Evolutionary conservation across 2,888 invertebrate species (phyloP).

Genomic region (Eulithis testata): DNA sequence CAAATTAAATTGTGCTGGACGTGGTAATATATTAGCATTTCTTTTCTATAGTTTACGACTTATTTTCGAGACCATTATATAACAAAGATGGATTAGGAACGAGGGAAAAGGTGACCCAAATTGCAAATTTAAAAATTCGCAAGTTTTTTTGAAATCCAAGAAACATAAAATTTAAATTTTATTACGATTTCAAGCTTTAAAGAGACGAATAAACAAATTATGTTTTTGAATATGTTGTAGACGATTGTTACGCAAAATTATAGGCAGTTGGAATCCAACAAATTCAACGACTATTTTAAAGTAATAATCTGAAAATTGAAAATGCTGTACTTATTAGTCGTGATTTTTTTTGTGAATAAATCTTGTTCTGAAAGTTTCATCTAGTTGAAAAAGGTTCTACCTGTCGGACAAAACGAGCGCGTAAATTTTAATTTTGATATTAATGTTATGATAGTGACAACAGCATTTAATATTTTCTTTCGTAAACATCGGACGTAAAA

Average conservation of each 20-base stretch:
- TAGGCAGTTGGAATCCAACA: too few relatives aligned
- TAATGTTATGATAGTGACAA: slow-evolving; percentile 11
- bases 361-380: too few relatives aligned
- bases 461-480: slow-evolving; percentile 44
- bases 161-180: neutral
- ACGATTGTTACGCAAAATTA: neutral
- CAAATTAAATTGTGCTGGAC: slow-evolving; percentile 44
- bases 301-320: too few relatives aligned
- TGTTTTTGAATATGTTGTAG: neutral
- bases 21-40: slow-evolving; percentile 42
- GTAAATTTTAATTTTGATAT: too few relatives aligned
- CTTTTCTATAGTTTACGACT: slow-evolving; percentile 38
- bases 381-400: too few relatives aligned
- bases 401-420: too few relatives aligned
- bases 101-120: slow-evolving; percentile 43
- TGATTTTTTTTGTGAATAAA: too few relatives aligned
- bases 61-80: slow-evolving; percentile 42
- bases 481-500: slow-evolving; percentile 46
- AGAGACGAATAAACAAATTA: neutral
- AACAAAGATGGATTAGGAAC: slow-evolving; percentile 51
- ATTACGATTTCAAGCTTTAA: neutral
- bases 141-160: neutral
- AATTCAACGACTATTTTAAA: too few relatives aligned
- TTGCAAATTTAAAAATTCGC: slow-evolving; percentile 32
- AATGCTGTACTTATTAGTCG: too few relatives aligned